These are phyloP conservation scores for Istiophorus platypterus DNA, from an alignment of 2,113 vertebrate species.

Conservation along the genomic window DNA sequence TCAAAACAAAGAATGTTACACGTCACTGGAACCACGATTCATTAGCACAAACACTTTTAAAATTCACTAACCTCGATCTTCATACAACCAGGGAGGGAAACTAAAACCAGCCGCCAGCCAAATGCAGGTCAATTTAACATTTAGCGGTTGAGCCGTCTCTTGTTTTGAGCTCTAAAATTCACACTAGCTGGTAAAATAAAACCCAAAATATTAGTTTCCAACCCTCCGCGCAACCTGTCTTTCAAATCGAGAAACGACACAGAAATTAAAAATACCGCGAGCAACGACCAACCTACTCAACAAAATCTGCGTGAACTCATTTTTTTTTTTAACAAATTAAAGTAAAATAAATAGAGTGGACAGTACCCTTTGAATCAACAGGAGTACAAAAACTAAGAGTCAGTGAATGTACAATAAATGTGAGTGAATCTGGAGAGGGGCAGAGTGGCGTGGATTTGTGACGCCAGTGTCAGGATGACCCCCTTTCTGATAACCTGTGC, in stretches of 20 bases:
- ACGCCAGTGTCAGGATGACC: conserved; percentile 20
- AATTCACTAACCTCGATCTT: conserved; percentile 68
- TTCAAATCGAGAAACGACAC: conserved; percentile 68
- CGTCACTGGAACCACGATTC: conserved; percentile 66
- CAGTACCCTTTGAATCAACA: conserved; percentile 75
- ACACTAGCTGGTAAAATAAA: neutral
- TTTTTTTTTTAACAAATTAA: conserved; percentile 56
- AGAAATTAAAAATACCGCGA: conserved; percentile 37
- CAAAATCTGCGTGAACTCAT: conserved; percentile 8
- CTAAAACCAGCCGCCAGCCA: conserved; percentile 25
- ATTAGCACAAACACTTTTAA: conserved; percentile 66
- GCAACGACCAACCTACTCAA: conserved; percentile 65
- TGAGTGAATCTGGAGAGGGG: conserved; percentile 43
- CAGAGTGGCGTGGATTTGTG: conserved; percentile 26
- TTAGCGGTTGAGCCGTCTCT: neutral
- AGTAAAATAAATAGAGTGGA: conserved; percentile 71
- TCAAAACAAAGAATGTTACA: conserved; percentile 60
- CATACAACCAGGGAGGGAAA: conserved; percentile 65
- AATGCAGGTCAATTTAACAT: neutral
- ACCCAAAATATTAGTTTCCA: conserved; percentile 26
- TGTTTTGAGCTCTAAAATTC: neutral
- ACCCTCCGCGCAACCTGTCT: conserved; percentile 44
- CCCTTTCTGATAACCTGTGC: neutral
- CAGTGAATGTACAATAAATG: conserved; percentile 71
- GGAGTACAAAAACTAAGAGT: conserved; percentile 77